Evolutionary conservation across 1,140 invertebrate genomes (phyloP), one percentile per base, ranked within the genome.

Genomic region (Anoplolepis gracilipes): DNA sequence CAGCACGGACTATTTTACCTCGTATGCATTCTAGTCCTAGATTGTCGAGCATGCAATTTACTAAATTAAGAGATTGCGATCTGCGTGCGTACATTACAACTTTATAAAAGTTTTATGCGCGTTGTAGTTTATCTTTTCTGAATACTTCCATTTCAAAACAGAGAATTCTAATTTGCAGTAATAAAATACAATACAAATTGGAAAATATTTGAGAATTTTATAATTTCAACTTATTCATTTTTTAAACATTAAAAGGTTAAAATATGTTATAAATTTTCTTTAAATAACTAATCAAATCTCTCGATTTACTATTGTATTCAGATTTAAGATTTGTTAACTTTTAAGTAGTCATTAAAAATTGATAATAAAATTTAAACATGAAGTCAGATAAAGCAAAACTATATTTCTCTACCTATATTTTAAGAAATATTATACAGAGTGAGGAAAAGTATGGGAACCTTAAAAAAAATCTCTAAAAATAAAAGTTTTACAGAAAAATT

Each of bases 141-240:
- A 22, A 22, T 36, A 7, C n/a, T 33, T 69, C 5, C 13, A 72
- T 57, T 33, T 36, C n/a, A 72, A n/a, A n/a, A 70, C 4, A 8
- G 46, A 72, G 10, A 72, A 72, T 72, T 72, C 19, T 72, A 72
- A 72, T 53, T 72, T 53, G 8, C 30, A 19, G 16, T 7, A 46
- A 42, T 2, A 42, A 49, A 49, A 49, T 49, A 49, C 16, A 19
- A 49, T 19, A 49, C 13, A 49, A 49, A 49, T 5, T 49, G 16
- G 16, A 49, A 4, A 16, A 49, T 49, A 19, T 49, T 49, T 49
- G 16, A 49, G 13, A 49, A 36, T 36, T 36, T 36, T 6, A 36
- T n/a, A n/a, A 36, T 42, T 42, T 42, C 10, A 42, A 10, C 8
- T 2, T 42, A 49, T 13, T 49, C 13, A 72, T 33, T 72, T 19